Evolutionary conservation across 2,113 vertebrate species (phyloP).

Genomic region (Catagonus wagneri): DNA sequence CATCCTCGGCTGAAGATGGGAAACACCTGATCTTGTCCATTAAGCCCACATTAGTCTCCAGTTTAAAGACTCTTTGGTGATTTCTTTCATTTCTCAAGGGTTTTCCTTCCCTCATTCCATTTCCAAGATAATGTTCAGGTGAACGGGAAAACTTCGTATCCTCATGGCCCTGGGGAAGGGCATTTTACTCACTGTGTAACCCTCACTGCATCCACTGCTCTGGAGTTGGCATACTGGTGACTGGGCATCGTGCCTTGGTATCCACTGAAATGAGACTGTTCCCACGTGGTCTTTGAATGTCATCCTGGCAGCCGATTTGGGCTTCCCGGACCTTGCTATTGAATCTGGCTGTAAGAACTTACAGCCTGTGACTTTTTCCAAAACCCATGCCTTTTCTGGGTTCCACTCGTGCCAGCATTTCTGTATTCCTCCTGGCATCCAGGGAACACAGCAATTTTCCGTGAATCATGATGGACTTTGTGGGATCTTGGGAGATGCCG

Average conservation of each 20-base stretch:
- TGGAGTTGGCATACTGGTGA: slow-evolving; percentile 39
- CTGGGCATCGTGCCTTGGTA: slow-evolving; percentile 39
- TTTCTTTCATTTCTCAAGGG: background rate
- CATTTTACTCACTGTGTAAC: slow-evolving; percentile 36
- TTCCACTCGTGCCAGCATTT: background rate
- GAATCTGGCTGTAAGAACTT: background rate
- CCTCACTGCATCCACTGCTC: background rate
- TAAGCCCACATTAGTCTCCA: background rate
- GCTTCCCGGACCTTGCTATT: background rate
- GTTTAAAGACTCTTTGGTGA: background rate
- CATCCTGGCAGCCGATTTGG: slow-evolving; percentile 54
- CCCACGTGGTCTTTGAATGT: slow-evolving; percentile 38
- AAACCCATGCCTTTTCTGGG: background rate
- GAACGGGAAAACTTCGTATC: background rate
- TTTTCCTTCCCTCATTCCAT: background rate
- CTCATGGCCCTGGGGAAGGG: background rate
- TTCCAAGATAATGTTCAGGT: background rate
- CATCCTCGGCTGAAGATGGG: background rate
- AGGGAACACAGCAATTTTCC: background rate
- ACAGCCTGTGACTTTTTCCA: background rate
- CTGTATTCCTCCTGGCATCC: background rate
- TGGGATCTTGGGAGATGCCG: background rate
- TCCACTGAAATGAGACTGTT: slow-evolving; percentile 40
- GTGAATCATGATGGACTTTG: background rate
- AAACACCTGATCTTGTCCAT: slow-evolving; percentile 19